Evolutionary conservation across 2,113 vertebrate species (phyloP).

Genomic region (Clarias macrocephalus): DNA sequence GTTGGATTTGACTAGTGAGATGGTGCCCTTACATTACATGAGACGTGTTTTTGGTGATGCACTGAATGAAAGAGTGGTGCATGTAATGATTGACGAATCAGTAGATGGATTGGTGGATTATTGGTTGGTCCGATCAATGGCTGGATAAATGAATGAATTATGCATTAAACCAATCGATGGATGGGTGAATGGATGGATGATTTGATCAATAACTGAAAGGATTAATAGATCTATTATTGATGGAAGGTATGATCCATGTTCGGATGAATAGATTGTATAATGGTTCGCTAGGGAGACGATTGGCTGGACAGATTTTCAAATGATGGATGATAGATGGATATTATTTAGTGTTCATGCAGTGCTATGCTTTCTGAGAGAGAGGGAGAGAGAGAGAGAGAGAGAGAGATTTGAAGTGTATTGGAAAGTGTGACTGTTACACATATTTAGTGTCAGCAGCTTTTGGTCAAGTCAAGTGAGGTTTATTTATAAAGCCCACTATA

Average conservation of each 20-base stretch:
- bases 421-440: not conserved
- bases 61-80: no score
- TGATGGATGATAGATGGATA: not conserved
- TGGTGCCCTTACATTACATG: no score
- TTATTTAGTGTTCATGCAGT: not conserved
- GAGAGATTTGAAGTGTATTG: not conserved
- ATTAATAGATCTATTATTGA: not conserved
- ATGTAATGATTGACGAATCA: no score
- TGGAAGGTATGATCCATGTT: not conserved
- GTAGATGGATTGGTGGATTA: not conserved
- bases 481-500: not conserved
- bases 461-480: not conserved
- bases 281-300: not conserved
- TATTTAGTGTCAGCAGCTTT: constrained; percentile 1
- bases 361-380: not conserved
- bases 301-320: not conserved
- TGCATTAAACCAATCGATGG: no score
- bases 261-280: not conserved
- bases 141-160: not conserved
- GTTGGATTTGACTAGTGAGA: no score
- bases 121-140: not conserved
- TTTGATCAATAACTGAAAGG: not conserved
- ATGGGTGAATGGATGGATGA: not conserved
- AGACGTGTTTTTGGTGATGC: no score
- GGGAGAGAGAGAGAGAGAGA: not conserved